phyloP scores from a whole-genome alignment of 2,113 vertebrate genomes.

The Stercorarius parasiticus region DNA sequence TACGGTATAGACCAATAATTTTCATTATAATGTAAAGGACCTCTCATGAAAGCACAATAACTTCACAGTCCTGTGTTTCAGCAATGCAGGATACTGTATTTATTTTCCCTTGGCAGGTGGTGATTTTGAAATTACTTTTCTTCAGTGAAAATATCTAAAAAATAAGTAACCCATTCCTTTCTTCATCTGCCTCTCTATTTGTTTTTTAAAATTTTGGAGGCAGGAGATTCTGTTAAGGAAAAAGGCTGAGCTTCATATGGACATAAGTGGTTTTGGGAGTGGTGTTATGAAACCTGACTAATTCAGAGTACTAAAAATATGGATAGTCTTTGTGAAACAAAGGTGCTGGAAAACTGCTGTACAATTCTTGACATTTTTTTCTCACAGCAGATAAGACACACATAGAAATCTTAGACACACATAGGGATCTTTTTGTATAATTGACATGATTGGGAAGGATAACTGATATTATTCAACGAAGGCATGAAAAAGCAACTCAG shows the following conservation, averaged over 20 bases:
- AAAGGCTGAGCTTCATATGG: not conserved
- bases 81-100: not conserved
- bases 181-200: conserved; percentile 5
- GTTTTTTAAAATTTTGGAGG: not conserved
- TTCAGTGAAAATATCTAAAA: conserved; percentile 29
- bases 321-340: not conserved
- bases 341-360: not conserved
- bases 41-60: not conserved
- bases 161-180: not conserved
- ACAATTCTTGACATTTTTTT: not conserved
- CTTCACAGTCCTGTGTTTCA: not conserved
- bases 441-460: not conserved
- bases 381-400: not conserved
- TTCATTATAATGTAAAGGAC: not conserved
- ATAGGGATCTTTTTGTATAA: not conserved
- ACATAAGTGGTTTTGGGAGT: not conserved
- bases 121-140: not conserved
- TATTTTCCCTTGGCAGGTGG: not conserved
- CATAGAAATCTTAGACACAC: not conserved
- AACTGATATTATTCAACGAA: not conserved
- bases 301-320: not conserved
- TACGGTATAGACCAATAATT: not conserved
- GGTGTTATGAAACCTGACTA: conserved; percentile 23
- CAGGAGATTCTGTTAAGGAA: conserved; percentile 62
- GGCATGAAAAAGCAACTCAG: not conserved